Percentiles rank a stretch among this genome's conserved stretches.
phyloP scores from a whole-genome alignment of 1,140 invertebrate genomes.

The Macrocentrus cingulum region DNA sequence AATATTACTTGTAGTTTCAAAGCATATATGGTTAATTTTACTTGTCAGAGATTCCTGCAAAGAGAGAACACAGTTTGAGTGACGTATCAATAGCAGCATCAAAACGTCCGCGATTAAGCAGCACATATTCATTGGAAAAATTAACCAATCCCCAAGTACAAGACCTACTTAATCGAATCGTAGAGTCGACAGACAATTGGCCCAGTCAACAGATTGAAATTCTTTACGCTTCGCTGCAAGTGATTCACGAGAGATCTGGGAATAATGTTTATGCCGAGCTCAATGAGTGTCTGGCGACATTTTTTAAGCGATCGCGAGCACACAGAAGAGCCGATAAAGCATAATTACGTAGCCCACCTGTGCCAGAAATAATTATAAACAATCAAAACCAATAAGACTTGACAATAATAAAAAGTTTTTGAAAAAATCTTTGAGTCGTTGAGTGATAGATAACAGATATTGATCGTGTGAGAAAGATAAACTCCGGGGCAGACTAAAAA shows the following conservation, averaged over 20 bases:
- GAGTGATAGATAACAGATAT: too few relatives aligned
- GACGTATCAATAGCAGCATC: slow-evolving; percentile 34
- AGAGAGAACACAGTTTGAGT: slow-evolving; percentile 36
- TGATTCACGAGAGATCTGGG: slow-evolving; percentile 34
- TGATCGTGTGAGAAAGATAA: too few relatives aligned
- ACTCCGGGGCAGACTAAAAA: too few relatives aligned
- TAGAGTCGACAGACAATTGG: slow-evolving; percentile 40
- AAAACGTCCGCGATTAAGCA: slow-evolving; percentile 34
- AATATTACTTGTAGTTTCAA: not conserved
- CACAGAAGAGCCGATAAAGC: too few relatives aligned
- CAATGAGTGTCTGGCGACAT: slow-evolving; percentile 36
- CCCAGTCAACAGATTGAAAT: slow-evolving; percentile 37
- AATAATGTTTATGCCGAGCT: slow-evolving; percentile 30
- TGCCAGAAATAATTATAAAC: too few relatives aligned
- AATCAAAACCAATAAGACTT: too few relatives aligned
- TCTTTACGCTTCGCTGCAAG: slow-evolving; percentile 38
- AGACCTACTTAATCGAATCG: slow-evolving; percentile 35
- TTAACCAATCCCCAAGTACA: slow-evolving; percentile 36
- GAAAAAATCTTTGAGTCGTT: too few relatives aligned
- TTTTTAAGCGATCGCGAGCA: slow-evolving; percentile 9
- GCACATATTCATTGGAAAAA: slow-evolving; percentile 29
- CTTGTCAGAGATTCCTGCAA: slow-evolving; percentile 25
- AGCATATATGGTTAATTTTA: not conserved
- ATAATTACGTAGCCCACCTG: too few relatives aligned
- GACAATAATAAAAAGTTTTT: too few relatives aligned